Conservation (phyloP, 2,888 invertebrate genomes). For the Halictus quadricinctus region DNA sequence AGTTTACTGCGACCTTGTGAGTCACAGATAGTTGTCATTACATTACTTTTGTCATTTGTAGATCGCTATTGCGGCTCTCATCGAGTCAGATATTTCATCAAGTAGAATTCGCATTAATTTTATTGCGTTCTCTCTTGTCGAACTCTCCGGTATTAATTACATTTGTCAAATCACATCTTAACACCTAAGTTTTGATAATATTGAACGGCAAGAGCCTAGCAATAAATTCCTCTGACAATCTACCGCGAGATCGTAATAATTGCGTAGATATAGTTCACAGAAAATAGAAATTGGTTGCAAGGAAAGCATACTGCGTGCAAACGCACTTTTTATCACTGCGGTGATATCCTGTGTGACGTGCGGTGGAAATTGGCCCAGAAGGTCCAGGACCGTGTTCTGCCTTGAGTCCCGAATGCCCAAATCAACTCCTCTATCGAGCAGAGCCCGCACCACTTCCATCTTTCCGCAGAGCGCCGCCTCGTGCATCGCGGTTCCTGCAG, state of each 20-base stretch:
- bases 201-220: neutral
- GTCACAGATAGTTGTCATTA: neutral
- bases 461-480: constrained; percentile 97
- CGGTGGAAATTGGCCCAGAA: constrained; percentile 94
- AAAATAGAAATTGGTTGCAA: neutral
- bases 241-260: neutral
- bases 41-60: neutral
- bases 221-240: neutral
- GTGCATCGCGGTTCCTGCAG: constrained; percentile 95
- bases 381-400: constrained; percentile 93
- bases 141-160: neutral
- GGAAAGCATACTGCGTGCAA: neutral
- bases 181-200: neutral
- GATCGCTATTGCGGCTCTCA: neutral
- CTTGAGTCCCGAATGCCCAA: constrained; percentile 90
- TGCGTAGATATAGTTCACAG: neutral
- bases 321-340: constrained; percentile 91
- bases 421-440: constrained; percentile 92
- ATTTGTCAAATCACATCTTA: neutral
- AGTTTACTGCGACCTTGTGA: neutral
- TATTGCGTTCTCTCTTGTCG: neutral
- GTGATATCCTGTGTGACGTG: constrained; percentile 94
- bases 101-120: neutral
- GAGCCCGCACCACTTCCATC: constrained; percentile 91
- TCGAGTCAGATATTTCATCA: neutral